Base-by-base conservation (phyloP, 2,113 vertebrate genomes). In the Brachyhypopomus occidentalis region DNA sequence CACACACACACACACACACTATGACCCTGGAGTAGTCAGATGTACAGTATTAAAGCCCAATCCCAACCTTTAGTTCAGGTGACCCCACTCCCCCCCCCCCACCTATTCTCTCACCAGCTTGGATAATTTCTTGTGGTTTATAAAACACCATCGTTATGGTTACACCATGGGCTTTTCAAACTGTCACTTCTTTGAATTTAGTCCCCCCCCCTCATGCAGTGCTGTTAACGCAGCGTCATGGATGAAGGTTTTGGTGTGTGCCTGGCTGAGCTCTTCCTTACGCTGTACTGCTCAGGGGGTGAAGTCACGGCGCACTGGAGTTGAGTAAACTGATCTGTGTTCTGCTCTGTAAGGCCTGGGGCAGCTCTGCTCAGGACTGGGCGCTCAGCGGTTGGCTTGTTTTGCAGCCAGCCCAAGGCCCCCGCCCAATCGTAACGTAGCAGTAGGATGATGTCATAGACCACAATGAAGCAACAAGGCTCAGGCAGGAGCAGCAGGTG, bases 381-480 rank as follows among this genome's bases (percentile, higher is more conserved):
- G 77, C 62, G 52, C 64, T 6, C 73, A 73, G 75, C 81, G 73
- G 77, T 77, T 75, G 75, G 76, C 82, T 67, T 90, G 84, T 89
- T 90, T 88, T 81, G 38, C 70, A 45, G 78, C 62, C 55, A 75
- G 34, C 27, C 34, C 78, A 55, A 60, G 55, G 55, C 81, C 59
- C 41, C 52, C 77, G 4, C 80, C 85, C 79, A 67, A 73, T 83
- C 83, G 48, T 82, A 75, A 79, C 83, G 59, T 78, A 5, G 76
- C 88, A 73, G 78, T 34, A 72, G 45, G 59, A 84, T 93, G 91
- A 90, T 86, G 86, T 91, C 89, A 89, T 75, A 38, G 72, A 41
- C 34, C 79, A 84, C 72, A 80, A 77, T 81, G 81, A 69, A 81
- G 80, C 80, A 62, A 83, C 79, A 81, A 60, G 63, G 82, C 75